Base-by-base conservation (phyloP, 2,797 vertebrate genomes). In the Echiichthys vipera region DNA sequence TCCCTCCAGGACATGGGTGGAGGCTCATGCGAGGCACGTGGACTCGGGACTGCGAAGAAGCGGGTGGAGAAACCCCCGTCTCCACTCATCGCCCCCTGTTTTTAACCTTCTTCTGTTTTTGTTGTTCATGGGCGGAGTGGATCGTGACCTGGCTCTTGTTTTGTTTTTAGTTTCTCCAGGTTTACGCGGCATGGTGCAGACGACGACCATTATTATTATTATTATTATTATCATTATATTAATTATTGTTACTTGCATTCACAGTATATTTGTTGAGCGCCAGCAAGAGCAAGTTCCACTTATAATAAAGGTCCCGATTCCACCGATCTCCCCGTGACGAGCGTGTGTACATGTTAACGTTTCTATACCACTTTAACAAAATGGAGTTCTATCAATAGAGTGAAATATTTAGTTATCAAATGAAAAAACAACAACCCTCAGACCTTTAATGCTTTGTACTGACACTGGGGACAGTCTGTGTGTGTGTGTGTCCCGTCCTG, bases 121-220 rank as follows among this genome's bases (percentile, higher is more conserved):
- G 34, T 65, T 80, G 69, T 67, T 45, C 27, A 8, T 5, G 51
- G 72, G 55, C 14, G n/a, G 5, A 7, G 40, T 14, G 10, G 46
- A 3, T 1, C 40, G 42, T 66, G 54, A 75, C 84, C 72, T 77
- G 79, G 69, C 84, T 84, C 61, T 74, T 71, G 43, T 85, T 87
- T 86, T 80, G 54, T 94, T 95, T 89, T 86, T 71, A 71, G 58
- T 95, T 94, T 95, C 95, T 95, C 94, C 95, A 95, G 95, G 95
- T 96, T 98, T 96, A 97, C 95, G 95, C 87, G 88, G 96, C 95
- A 96, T 95, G 96, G 96, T 94, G 96, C 96, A 95, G 95, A 96
- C 91, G 91, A 95, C 93, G 93, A 84, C 81, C 51, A 70, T 81
- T 84, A 83, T 83, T 84, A 81, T 88, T 77, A 74, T 87, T 85